Evolutionary conservation across 2,113 vertebrate genomes (phyloP).

Genomic region (Menidia beryllina): DNA sequence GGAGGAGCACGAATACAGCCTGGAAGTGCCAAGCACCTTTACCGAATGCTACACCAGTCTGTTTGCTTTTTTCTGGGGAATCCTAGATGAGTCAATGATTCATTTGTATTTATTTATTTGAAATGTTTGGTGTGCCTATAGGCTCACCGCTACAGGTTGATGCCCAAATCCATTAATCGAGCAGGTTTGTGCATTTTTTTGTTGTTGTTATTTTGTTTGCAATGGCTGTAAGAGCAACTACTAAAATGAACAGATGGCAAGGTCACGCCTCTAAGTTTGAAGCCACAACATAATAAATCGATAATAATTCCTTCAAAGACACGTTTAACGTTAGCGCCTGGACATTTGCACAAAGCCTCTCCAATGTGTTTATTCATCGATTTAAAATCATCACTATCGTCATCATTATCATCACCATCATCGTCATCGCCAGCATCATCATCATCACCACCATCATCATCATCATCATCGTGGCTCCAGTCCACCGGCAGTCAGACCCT

Average conservation of each 20-base stretch:
- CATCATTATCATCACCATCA: conserved; percentile 25
- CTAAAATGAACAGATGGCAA: conserved; percentile 28
- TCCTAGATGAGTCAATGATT: conserved; percentile 18
- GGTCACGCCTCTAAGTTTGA: conserved; percentile 54
- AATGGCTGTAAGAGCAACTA: not conserved
- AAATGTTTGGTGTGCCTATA: conserved; percentile 7
- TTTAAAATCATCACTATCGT: conserved; percentile 29
- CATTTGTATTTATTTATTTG: not conserved
- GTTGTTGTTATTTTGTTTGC: not conserved
- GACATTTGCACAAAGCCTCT: not conserved
- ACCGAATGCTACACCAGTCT: conserved; percentile 58
- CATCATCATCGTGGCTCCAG: conserved; percentile 36
- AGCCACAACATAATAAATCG: conserved; percentile 1
- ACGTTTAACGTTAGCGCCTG: no score
- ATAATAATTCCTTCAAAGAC: not conserved
- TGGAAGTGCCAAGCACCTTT: conserved; percentile 40
- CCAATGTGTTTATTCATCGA: not conserved
- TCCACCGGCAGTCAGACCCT: conserved; percentile 5
- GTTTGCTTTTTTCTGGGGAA: conserved; percentile 30
- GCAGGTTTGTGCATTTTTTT: not conserved
- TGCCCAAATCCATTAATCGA: not conserved
- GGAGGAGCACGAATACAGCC: conserved; percentile 51
- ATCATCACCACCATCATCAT: conserved; percentile 28
- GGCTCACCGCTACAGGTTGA: conserved; percentile 2
- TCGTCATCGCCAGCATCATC: conserved; percentile 25